These are phyloP conservation scores for Athalia rosae DNA, from an alignment of 2,888 invertebrate species.

Conservation along the genomic window DNA sequence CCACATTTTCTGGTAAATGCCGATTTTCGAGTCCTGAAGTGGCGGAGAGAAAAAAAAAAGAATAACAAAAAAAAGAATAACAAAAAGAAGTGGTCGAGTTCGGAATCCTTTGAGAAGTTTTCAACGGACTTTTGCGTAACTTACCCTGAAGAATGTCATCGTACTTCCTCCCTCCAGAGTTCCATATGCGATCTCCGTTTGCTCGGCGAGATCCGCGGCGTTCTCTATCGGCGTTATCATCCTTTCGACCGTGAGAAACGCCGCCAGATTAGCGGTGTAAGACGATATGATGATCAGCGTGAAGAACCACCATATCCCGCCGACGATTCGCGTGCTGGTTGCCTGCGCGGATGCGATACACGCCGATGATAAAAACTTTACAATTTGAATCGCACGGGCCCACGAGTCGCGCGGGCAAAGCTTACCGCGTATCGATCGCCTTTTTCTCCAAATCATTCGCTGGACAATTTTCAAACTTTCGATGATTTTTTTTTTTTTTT, in stretches of 20 bases:
- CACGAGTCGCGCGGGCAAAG: no score
- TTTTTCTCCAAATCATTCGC: no score
- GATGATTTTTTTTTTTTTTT: no score
- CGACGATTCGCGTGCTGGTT: constrained; percentile 95
- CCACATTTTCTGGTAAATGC: constrained; percentile 96
- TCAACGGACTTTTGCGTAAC: constrained; percentile 55
- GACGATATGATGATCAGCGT: constrained; percentile 98
- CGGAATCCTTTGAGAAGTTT: not conserved
- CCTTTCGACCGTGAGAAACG: constrained; percentile 97
- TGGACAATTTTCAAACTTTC: no score
- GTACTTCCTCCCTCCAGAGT: constrained; percentile 96
- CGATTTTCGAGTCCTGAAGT: constrained; percentile 88
- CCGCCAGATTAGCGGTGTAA: constrained; percentile 98
- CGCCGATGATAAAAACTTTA: not conserved
- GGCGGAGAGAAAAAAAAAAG: constrained; percentile 6
- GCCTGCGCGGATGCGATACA: constrained; percentile 77
- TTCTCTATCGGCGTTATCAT: constrained; percentile 97
- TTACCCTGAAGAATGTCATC: constrained; percentile 96
- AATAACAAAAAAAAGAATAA: not conserved
- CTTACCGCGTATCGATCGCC: no score
- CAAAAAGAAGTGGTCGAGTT: not conserved
- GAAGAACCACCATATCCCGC: constrained; percentile 99
- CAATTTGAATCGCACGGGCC: no score
- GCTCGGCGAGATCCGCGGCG: constrained; percentile 95
- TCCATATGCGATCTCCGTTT: constrained; percentile 95